Evolutionary conservation across 2,888 invertebrate species (phyloP), one percentile per base, ranked within the genome.

Genomic region (Marasmarcha lunaedactyla): DNA sequence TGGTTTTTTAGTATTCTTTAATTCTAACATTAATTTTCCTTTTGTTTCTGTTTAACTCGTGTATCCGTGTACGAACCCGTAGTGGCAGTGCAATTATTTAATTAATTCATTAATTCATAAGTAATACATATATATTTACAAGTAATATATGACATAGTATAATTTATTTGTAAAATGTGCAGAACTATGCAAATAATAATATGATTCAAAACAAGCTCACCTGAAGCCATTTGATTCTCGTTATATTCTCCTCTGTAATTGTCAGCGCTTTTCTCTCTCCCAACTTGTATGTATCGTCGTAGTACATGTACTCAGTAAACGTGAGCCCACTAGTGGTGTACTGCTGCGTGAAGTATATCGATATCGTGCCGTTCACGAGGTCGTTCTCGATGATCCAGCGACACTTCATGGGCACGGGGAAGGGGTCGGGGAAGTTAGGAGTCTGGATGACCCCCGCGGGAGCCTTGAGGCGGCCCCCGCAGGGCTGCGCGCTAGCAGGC

Each of bases 271-370:
- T 71, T 40, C 87, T 84, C 43, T 89, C 90, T 1, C 88, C 90
- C 47, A 88, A 84, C 61, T 89, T 89, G 51, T 87, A 86, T 40
- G 88, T 85, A 36, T 88, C 87, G 49, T 90, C 90, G 61, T 91
- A 91, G 53, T 90, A 90, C 67, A 89, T 87, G 58, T 90, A 92
- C 63, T 92, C 92, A 15, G 90, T 91, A 63, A 92, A 90, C 37
- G 86, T 88, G 7, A 93, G 71, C 0, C 93, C 93, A 55, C 90
- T 89, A 51, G 90, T 89, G 34, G 93, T 91, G 78, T 92, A 96
- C 53, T 94, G 88, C 62, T 96, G 95, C 1, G 94, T 95, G 52
- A 96, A 87, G 63, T 95, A 95, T 48, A 96, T 87, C 48, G 93
- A 88, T 58, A 95, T 94, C 38, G 91, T 89, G 7, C 89, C 87